Evolutionary conservation across 23 tunicate genomes (phyloP).

Genomic region (Clavelina lepadiformis): DNA sequence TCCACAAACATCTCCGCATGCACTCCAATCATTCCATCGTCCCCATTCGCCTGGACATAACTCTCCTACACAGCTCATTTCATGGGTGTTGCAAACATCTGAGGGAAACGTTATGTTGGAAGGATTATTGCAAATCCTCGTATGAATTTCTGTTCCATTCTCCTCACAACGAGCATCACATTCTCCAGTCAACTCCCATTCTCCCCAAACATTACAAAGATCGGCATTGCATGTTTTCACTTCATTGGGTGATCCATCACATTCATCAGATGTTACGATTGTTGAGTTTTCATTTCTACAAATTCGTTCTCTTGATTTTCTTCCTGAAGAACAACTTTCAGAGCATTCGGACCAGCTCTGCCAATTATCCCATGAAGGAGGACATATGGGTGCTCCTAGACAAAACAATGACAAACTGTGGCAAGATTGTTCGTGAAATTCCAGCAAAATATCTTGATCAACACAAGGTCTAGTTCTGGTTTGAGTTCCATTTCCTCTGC

Average conservation of each 20-base stretch:
- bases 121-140: slow-evolving; percentile 15
- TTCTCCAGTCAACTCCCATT: slow-evolving; percentile 6
- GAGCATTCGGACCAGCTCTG: slow-evolving; percentile 23
- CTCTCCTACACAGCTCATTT: slow-evolving; percentile 1
- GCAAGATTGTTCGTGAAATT: not conserved
- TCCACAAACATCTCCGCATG: slow-evolving; percentile 25
- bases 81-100: not conserved
- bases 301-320: slow-evolving; percentile 3
- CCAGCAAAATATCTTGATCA: not conserved
- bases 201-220: slow-evolving; percentile 31
- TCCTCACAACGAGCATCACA: slow-evolving; percentile 23
- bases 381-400: slow-evolving; percentile 26
- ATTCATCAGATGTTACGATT: slow-evolving; percentile 2
- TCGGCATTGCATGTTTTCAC: slow-evolving; percentile 17
- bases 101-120: too few relatives aligned
- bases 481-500: slow-evolving; percentile 16
- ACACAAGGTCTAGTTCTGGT: slow-evolving; percentile 10
- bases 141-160: not conserved
- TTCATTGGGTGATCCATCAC: not conserved
- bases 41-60: slow-evolving; percentile 12
- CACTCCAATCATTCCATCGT: slow-evolving; percentile 18
- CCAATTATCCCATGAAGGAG: slow-evolving; percentile 29
- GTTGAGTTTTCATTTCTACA: slow-evolving; percentile 17
- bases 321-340: slow-evolving; percentile 12
- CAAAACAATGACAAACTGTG: not conserved